Evolutionary conservation across 1,140 invertebrate species (phyloP), one percentile per base, ranked within the genome.

Genomic region (Sinella curviseta): DNA sequence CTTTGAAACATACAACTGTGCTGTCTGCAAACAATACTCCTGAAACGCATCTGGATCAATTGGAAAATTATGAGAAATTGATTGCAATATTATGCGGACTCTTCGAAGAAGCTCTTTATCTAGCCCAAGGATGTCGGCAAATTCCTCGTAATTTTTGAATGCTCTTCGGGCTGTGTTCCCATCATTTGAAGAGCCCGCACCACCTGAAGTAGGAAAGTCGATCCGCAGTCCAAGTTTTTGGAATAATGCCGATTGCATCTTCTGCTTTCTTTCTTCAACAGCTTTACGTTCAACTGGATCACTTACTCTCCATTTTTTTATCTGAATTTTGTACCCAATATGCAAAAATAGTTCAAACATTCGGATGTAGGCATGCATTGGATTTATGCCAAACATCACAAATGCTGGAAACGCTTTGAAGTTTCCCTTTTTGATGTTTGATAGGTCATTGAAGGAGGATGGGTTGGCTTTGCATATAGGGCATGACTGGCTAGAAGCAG

Each of bases 91-190:
- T 0, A 33, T 76, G 12, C 74, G n/a, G 28, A 79, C 12, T 17
- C 33, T 26, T 39, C 73, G 54, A 4, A 79, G 30, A 0, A 79
- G 34, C 24, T 33, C 17, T 2, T 26, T 4, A 20, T 79, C 55
- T 17, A 79, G 0, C 0, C 55, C 55, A 0, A 76, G n/a, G 36
- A 79, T 79, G 24, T n/a, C 1, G 31, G 67, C 26, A 60, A 78
- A 75, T 17, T 12, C 0, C 24, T 57, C 48, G 31, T 48, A 33
- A 30, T 74, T 4, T 34, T 17, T 4, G 57, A 78, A 78, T 0
- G 67, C 77, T n/a, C 39, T 74, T 60, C 77, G 30, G 1, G 77
- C 77, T 0, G 77, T 78, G n/a, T 78, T 78, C 0, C 77, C 77
- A 33, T 78, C 48, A 28, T 78, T 78, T 28, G 74, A 48, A 48